Evolutionary conservation across 2,888 invertebrate genomes (phyloP), one percentile per base, ranked within the genome.

Genomic region (Epinotia brunnichana): DNA sequence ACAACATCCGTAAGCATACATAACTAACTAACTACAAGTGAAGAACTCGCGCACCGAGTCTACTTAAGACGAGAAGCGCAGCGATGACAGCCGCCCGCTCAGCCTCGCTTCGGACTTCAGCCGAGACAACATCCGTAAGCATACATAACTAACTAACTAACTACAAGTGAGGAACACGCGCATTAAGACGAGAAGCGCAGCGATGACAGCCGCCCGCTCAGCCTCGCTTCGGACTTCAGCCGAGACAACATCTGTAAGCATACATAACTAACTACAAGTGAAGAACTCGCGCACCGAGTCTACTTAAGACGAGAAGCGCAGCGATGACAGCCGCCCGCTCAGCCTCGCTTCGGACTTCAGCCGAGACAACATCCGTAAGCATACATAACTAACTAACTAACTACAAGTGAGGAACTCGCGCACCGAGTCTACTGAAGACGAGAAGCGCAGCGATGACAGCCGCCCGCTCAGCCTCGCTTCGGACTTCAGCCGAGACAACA

Each of bases 261-360:
- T 24, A 24, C 21, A 24, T 24, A 24, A 24, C 21, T 24, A 24
- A 24, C 21, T 24, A 24, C 21, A 24, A 24, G 21, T 24, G 21
- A 24, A 2, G 21, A 24, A 94, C 80, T 95, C 95, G 9, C 94
- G 94, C 74, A 94, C 94, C 11, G 95, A 95, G 79, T 94, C 95
- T 11, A 91, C 92, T 1, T 1, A 24, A 24, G 93, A 94, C 71
- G 94, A 94, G 77, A 94, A 94, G 75, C 90, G 94, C 66, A 91
- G 93, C 76, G 94, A 94, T 74, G 92, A 92, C 79, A 92, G 92
- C 77, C 89, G 96, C 53, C 96, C 96, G 5, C 92, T 96, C 83
- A 96, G 96, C 73, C 95, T 96, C 84, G 95, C 95, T 13, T 96
- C 95, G n/a, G 95, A 96, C 82, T 94, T 95, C 88, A 95, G 95